Percentiles rank a stretch among this genome's conserved stretches.
These are phyloP conservation scores for Vulpes ferrilata DNA, from an alignment of 2,113 vertebrate genomes.

Conservation along the genomic window DNA sequence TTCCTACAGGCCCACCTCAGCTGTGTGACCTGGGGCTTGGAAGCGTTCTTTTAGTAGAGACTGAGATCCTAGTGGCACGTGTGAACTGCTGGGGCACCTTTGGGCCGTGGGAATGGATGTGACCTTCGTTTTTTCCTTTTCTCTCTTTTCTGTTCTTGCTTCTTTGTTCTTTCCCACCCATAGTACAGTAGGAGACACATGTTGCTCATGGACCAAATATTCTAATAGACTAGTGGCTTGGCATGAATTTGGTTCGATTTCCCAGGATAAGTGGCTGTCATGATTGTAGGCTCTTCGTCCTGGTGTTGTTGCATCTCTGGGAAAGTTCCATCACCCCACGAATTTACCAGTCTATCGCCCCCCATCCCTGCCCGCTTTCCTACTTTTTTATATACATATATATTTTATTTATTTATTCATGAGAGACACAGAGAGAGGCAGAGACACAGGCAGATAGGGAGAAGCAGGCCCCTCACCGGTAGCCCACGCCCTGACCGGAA, in stretches of 20 bases:
- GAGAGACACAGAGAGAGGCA: too few species aligned
- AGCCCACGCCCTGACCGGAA: too few species aligned
- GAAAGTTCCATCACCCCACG: neutral
- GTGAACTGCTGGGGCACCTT: neutral
- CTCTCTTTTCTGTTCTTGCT: neutral
- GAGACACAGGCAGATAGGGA: too few species aligned
- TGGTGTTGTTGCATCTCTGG: neutral
- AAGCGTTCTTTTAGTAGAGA: neutral
- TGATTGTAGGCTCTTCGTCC: neutral
- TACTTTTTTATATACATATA: too few species aligned
- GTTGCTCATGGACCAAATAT: neutral
- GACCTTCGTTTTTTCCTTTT: neutral
- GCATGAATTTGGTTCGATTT: neutral
- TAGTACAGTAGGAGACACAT: neutral
- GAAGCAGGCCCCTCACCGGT: too few species aligned
- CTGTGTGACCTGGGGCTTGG: neutral
- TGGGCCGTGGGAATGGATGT: neutral
- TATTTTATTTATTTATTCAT: too few species aligned
- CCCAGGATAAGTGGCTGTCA: neutral
- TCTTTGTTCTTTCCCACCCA: neutral
- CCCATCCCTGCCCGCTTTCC: neutral
- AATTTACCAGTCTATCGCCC: neutral
- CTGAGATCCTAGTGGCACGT: neutral
- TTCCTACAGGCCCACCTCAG: neutral
- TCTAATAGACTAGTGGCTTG: neutral